Base-by-base conservation (phyloP, 1,140 invertebrate species). In the Heliconius nattereri region DNA sequence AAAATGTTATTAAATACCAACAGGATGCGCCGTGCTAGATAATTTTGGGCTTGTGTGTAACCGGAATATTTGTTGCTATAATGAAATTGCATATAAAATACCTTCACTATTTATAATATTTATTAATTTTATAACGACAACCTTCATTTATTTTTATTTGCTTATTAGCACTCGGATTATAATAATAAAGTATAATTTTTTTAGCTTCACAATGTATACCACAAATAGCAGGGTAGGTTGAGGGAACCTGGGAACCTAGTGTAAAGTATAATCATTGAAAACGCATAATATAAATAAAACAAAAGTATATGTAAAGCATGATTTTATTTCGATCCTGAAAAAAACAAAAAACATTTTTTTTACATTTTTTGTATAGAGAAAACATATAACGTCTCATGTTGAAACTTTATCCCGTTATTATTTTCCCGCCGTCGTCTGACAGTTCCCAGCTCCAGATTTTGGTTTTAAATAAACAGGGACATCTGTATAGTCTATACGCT, bases 1-100 rank as follows among this genome's bases (percentile, higher is more conserved):
- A 76, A 76, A 76, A 76, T 29, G 57, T 76, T 76, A 76, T 76
- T 76, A 76, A 76, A 76, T 76, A 66, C 74, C 74, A n/a, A 23
- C 60, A 70, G 74, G 54, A 23, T 66, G 57, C 9, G 35, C n/a
- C 52, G 35, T 37, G 54, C 57, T 60, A 66, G 60, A 66, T 66
- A 66, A 66, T 66, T 26, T 66, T n/a, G 60, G 26, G 26, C 60
- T 29, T 66, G 60, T 66, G 29, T 66, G 60, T 66, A 66, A 66
- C 60, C 3, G 26, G 26, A 66, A 66, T 66, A 66, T 66, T 66
- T 66, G 60, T 29, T 26, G 60, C 26, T 16, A 29, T 66, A 66
- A 66, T 66, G 60, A 66, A 66, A 66, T 26, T 29, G 26, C n/a
- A 52, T 19, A 52, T 52, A 20, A 52, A 52, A 52, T 52, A 52